Evolutionary conservation across 2,113 vertebrate genomes (phyloP).

Genomic region (Orientallactaga bullata): DNA sequence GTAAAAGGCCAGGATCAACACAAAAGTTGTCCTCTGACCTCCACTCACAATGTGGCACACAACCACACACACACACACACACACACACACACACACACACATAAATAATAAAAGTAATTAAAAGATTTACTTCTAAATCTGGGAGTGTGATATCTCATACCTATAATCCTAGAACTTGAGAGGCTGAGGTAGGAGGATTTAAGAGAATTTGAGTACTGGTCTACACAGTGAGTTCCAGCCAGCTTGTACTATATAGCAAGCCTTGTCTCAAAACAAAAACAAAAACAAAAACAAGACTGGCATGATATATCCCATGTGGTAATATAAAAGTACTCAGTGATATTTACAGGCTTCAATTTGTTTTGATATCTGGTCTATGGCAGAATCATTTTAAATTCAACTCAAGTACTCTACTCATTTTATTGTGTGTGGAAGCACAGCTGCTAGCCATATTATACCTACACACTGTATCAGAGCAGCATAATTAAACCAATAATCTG

Average conservation of each 20-base stretch:
- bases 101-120: too few relatives aligned
- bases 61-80: too few relatives aligned
- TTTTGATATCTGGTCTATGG: background rate
- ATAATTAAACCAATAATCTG: constrained; percentile 23
- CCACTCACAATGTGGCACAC: too few relatives aligned
- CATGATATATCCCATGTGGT: background rate
- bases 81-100: too few relatives aligned
- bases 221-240: background rate
- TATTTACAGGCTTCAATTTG: background rate
- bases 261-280: background rate
- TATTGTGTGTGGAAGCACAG: constrained; percentile 26
- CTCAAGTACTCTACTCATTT: background rate
- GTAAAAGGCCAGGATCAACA: too few relatives aligned
- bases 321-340: background rate
- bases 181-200: background rate
- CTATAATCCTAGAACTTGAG: background rate
- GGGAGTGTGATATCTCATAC: background rate
- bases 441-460: background rate
- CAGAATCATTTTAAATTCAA: constrained; percentile 34
- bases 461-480: constrained; percentile 7
- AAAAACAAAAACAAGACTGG: background rate
- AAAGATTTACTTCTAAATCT: background rate
- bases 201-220: background rate
- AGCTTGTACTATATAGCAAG: background rate
- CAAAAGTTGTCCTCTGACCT: too few relatives aligned